Conservation (phyloP, 2,113 vertebrate species). For the Puntigrus tetrazona region DNA sequence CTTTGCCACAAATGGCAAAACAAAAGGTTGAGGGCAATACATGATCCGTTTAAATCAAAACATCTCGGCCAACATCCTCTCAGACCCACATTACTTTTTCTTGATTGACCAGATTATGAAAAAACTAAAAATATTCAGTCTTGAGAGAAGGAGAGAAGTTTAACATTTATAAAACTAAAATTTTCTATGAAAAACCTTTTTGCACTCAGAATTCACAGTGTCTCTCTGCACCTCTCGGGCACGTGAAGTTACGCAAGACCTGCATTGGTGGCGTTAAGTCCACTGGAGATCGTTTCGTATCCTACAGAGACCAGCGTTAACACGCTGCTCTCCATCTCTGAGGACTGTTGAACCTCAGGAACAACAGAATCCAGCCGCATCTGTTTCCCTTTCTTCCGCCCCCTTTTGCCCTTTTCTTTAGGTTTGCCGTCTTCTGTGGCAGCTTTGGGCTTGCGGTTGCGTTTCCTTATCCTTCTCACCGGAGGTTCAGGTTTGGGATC, state of each 20-base stretch:
- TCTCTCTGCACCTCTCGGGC: not conserved
- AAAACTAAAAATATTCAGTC: not conserved
- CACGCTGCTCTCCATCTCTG: slow-evolving; percentile 68
- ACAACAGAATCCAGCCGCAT: slow-evolving; percentile 44
- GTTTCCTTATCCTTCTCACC: slow-evolving; percentile 67
- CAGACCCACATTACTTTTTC: not conserved
- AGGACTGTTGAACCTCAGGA: slow-evolving; percentile 58
- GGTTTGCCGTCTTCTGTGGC: slow-evolving; percentile 52
- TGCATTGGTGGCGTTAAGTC: slow-evolving; percentile 56
- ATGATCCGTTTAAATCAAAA: slow-evolving; percentile 4
- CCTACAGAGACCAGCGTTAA: slow-evolving; percentile 77
- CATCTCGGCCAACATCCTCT: not conserved
- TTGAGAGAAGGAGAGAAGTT: slow-evolving; percentile 20
- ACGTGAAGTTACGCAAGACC: slow-evolving; percentile 52
- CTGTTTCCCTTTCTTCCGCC: slow-evolving; percentile 66
- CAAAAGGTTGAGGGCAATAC: not conserved
- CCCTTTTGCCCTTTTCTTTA: slow-evolving; percentile 65
- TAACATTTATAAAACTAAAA: slow-evolving; percentile 45
- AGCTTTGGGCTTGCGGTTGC: slow-evolving; percentile 67
- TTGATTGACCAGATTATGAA: not conserved
- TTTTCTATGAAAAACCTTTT: slow-evolving; percentile 44
- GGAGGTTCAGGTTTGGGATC: slow-evolving; percentile 67
- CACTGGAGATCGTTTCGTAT: slow-evolving; percentile 75
- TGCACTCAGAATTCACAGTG: slow-evolving; percentile 42
- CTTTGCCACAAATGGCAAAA: slow-evolving; percentile 30